Conservation (phyloP, 2,888 invertebrate species). For the Chorisops tibialis region DNA sequence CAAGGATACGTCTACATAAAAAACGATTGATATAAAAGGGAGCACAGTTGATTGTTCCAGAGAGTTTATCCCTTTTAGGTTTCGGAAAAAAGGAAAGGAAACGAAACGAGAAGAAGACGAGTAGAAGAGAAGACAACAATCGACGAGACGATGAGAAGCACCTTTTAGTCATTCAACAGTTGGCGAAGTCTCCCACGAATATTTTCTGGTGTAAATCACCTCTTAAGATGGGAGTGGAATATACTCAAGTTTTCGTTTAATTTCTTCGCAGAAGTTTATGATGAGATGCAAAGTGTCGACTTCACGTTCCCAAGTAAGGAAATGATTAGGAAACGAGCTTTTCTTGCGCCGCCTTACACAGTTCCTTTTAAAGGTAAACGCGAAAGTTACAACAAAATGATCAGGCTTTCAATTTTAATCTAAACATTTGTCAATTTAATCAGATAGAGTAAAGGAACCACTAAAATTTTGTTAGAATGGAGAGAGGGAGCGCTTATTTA, state of each 20-base stretch:
- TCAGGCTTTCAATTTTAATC: slow-evolving; percentile 17
- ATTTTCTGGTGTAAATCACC: slow-evolving; percentile 22
- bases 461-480: not conserved
- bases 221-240: slow-evolving; percentile 2
- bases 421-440: slow-evolving; percentile 21
- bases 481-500: too few relatives aligned
- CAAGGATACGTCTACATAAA: not conserved
- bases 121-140: not conserved
- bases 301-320: not conserved
- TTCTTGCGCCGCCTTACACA: too few relatives aligned
- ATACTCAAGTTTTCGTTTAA: slow-evolving; percentile 15
- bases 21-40: slow-evolving; percentile 6
- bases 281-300: slow-evolving; percentile 12
- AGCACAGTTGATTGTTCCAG: slow-evolving; percentile 9
- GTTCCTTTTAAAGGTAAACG: not conserved
- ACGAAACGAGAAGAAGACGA: not conserved
- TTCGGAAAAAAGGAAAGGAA: not conserved
- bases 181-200: slow-evolving; percentile 27
- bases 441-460: slow-evolving; percentile 17
- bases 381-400: slow-evolving; percentile 14
- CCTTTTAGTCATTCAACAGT: slow-evolving; percentile 26
- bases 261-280: slow-evolving; percentile 21
- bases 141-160: not conserved
- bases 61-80: slow-evolving; percentile 14
- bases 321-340: not conserved